Evolutionary conservation across 2,797 vertebrate species (phyloP), one percentile per base, ranked within the genome.

Genomic region (Acestrorhynchus altus): DNA sequence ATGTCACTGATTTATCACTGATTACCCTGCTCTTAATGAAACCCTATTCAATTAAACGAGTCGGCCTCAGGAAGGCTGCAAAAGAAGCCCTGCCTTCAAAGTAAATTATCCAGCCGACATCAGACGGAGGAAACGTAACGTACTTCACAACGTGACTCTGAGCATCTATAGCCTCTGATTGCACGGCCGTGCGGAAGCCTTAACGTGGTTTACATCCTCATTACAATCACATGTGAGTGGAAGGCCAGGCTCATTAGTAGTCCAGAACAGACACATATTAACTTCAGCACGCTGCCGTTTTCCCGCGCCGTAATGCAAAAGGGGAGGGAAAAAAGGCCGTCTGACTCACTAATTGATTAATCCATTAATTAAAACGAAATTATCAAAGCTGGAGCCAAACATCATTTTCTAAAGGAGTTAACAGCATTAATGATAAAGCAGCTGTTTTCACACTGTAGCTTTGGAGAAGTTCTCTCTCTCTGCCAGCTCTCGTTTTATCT

Each of bases 21-120:
- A 77, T 79, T 79, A 74, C 59, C 26, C 12, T 12, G 46, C 22
- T 46, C 72, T 51, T 76, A 44, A 86, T 76, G 63, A 82, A 73
- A 59, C 44, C 52, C 66, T 70, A 82, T 83, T 77, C 47, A 73
- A 84, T 87, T 83, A 80, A 79, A 63, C 59, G 15, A 63, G 44
- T 72, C 65, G 49, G 49, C 26, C 47, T 77, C 47, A 64, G 65
- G 76, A 81, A 76, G 49, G 61, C 47, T 39, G 64, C 61, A 74
- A 78, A 52, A 11, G 4, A 57, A n/a, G n/a, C 31, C 31, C 39
- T 60, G 66, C 67, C 35, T 67, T 63, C 65, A 47, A 46, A 56
- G 44, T 28, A 63, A 72, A 83, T 85, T 61, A 81, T 52, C 75
- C 22, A 49, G 60, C 66, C 26, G 52, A 65, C 68, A 69, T 75